These are phyloP conservation scores for Leucoraja erinaceus DNA, from an alignment of 2,113 vertebrate genomes.

Conservation along the genomic window DNA sequence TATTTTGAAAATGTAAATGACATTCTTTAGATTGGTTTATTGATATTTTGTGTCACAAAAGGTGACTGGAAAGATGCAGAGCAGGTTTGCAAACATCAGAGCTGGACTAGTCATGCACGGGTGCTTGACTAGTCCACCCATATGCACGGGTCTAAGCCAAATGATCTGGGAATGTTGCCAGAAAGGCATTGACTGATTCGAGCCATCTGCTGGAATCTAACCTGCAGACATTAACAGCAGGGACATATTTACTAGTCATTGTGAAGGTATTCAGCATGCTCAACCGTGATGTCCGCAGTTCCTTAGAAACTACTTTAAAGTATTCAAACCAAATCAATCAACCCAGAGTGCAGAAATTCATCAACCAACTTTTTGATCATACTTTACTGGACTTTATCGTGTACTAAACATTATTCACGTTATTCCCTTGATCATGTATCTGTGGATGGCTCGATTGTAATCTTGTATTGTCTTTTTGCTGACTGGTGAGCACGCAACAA, in stretches of 20 bases:
- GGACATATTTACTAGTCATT: background rate
- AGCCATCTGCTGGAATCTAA: conserved; percentile 5
- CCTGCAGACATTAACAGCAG: background rate
- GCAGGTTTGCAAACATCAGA: background rate
- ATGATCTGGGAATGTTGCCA: background rate
- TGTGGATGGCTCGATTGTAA: too few species aligned
- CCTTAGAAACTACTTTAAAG: background rate
- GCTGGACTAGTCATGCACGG: background rate
- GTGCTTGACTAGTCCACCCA: background rate
- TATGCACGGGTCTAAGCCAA: background rate
- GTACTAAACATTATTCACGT: too few species aligned
- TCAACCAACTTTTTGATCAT: background rate
- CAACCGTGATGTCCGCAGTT: background rate
- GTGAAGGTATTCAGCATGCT: background rate
- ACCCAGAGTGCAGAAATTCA: background rate
- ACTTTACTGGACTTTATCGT: too few species aligned
- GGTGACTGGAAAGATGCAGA: background rate
- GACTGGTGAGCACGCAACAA: too few species aligned
- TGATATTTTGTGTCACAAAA: background rate
- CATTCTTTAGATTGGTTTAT: background rate
- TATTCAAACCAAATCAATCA: background rate
- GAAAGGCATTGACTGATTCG: background rate
- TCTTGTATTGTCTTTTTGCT: too few species aligned
- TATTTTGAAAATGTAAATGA: background rate
- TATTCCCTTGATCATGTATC: too few species aligned